phyloP scores from a whole-genome alignment of 2,113 vertebrate genomes.

The Osmerus mordax region DNA sequence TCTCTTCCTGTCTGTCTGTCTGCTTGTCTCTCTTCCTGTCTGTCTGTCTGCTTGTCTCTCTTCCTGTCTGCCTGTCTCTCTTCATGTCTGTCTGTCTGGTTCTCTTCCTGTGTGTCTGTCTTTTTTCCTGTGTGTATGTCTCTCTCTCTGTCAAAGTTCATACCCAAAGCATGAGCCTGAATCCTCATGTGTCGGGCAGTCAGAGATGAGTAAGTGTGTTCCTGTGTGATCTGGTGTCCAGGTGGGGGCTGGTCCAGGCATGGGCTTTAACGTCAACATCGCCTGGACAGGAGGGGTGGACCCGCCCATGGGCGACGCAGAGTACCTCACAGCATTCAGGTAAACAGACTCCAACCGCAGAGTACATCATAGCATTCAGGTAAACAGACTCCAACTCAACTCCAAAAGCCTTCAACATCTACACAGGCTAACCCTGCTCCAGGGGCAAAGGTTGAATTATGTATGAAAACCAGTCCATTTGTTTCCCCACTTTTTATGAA shows the following conservation, averaged over 20 bases:
- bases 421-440: too few relatives aligned
- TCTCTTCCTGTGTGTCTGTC: neutral
- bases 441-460: too few relatives aligned
- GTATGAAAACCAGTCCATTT: too few relatives aligned
- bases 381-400: too few relatives aligned
- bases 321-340: constrained; percentile 86
- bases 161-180: too few relatives aligned
- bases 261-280: constrained; percentile 85
- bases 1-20: too few relatives aligned
- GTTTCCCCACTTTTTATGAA: too few relatives aligned
- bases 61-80: neutral
- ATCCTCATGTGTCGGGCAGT: too few relatives aligned
- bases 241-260: constrained; percentile 80
- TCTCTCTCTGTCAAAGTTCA: neutral
- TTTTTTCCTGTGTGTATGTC: neutral
- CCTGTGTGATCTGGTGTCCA: constrained; percentile 38
- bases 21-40: neutral
- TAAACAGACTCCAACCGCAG: constrained; percentile 27
- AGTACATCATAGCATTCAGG: too few relatives aligned
- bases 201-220: constrained; percentile 37
- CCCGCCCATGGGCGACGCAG: constrained; percentile 83
- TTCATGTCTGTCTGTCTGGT: neutral
- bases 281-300: constrained; percentile 86
- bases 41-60: neutral
- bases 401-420: too few relatives aligned